phyloP scores from a whole-genome alignment of 2,113 vertebrate species.

The Anolis carolinensis region DNA sequence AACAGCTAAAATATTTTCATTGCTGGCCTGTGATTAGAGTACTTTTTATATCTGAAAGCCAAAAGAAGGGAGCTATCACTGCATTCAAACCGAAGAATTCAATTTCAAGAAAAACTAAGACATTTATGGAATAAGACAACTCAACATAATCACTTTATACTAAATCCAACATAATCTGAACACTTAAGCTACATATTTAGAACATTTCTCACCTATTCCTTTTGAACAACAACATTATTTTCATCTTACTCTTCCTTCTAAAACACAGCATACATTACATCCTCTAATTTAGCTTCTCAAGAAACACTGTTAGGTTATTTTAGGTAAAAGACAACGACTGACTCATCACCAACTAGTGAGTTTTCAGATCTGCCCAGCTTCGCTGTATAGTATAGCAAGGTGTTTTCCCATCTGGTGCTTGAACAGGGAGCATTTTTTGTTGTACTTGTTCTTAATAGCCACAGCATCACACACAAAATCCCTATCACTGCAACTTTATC shows the following conservation, averaged over 20 bases:
- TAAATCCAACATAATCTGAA: background rate
- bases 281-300: background rate
- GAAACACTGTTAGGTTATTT: background rate
- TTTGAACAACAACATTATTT: background rate
- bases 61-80: background rate
- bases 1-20: no score
- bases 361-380: no score
- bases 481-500: background rate
- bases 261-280: background rate
- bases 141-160: background rate
- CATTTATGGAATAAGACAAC: background rate
- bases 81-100: background rate
- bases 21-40: no score
- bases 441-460: no score
- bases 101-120: background rate
- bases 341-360: no score
- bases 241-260: background rate
- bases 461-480: background rate
- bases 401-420: background rate
- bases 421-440: background rate
- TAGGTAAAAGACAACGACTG: no score
- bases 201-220: background rate
- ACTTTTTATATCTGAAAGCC: background rate
- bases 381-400: background rate
- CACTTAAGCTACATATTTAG: background rate